phyloP scores from a whole-genome alignment of 1,140 invertebrate genomes.

The Leucophenga varia region DNA sequence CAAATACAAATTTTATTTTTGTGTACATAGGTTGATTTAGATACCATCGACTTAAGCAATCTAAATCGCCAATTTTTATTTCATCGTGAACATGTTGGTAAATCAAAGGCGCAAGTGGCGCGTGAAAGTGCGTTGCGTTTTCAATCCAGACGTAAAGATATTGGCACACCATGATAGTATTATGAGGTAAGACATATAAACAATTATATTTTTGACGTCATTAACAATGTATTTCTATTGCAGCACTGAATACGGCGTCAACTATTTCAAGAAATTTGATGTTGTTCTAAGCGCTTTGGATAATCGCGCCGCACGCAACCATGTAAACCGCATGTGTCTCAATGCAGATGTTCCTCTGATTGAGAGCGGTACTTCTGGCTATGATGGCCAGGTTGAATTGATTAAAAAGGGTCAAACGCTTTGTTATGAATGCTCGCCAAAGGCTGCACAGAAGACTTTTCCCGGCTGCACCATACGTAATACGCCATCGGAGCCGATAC shows the following conservation, averaged over 20 bases:
- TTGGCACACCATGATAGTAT: slow-evolving; percentile 91
- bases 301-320: slow-evolving; percentile 93
- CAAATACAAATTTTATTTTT: slow-evolving; percentile 1
- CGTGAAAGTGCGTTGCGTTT: slow-evolving; percentile 83
- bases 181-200: slow-evolving; percentile 68
- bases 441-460: slow-evolving; percentile 88
- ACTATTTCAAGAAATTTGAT: slow-evolving; percentile 90
- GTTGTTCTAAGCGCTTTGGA: slow-evolving; percentile 97
- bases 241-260: slow-evolving; percentile 86
- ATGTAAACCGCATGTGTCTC: slow-evolving; percentile 99
- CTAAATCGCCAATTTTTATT: slow-evolving; percentile 98
- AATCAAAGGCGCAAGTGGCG: slow-evolving; percentile 90
- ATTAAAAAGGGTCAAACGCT: slow-evolving; percentile 88
- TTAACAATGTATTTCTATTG: slow-evolving; percentile 44
- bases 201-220: neutral
- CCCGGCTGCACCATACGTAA: slow-evolving; percentile 99
- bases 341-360: slow-evolving; percentile 91
- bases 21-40: slow-evolving; percentile 92
- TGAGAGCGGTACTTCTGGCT: slow-evolving; percentile 97
- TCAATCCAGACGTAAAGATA: slow-evolving; percentile 88
- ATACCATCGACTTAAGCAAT: slow-evolving; percentile 99
- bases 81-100: slow-evolving; percentile 95
- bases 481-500: slow-evolving; percentile 98
- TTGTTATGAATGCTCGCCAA: slow-evolving; percentile 96
- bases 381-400: slow-evolving; percentile 84